Conservation (phyloP, 2,113 vertebrate species). For the Upupa epops region DNA sequence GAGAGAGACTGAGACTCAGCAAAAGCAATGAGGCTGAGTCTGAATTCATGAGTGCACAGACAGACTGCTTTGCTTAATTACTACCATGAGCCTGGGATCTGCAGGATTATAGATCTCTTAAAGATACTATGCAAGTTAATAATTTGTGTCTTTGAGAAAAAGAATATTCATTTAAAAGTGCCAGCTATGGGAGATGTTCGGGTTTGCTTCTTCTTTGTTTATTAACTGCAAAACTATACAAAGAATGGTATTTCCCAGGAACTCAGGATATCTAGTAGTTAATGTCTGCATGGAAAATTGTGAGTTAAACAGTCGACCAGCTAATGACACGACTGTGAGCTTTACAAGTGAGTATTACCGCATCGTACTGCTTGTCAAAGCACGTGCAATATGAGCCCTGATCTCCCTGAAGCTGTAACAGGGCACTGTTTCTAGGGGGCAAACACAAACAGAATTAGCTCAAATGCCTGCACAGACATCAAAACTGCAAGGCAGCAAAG, state of each 20-base stretch:
- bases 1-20: neutral
- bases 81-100: constrained; percentile 9
- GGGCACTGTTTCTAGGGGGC: neutral
- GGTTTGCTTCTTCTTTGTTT: constrained; percentile 5
- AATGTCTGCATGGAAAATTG: neutral
- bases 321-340: neutral
- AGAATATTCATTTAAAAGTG: constrained; percentile 7
- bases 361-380: neutral
- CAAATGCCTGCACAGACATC: neutral
- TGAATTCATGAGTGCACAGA: constrained; percentile 10
- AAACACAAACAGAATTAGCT: neutral
- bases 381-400: neutral
- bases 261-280: neutral
- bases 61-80: constrained; percentile 10
- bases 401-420: neutral
- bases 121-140: neutral
- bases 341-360: neutral
- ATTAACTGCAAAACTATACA: neutral
- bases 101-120: neutral
- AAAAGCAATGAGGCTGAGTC: constrained; percentile 46
- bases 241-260: neutral
- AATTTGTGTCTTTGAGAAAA: neutral
- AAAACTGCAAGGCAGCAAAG: neutral
- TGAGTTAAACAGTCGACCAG: neutral
- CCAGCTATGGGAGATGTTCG: neutral